Evolutionary conservation across 2,888 invertebrate genomes (phyloP).

Genomic region (Drosophila glabriapex): DNA sequence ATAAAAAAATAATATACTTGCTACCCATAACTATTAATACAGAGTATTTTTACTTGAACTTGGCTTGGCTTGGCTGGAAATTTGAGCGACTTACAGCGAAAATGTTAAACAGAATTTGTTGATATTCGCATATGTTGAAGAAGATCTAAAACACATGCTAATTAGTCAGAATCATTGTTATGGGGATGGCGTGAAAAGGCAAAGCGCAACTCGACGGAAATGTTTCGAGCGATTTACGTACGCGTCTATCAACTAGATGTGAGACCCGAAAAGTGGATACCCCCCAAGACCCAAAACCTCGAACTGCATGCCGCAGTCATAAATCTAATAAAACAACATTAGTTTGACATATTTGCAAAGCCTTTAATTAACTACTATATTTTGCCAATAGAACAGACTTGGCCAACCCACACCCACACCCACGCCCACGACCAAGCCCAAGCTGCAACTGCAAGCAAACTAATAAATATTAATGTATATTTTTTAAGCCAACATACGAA

Average conservation of each 20-base stretch:
- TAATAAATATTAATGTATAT: conserved; percentile 74
- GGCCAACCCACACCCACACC: conserved; percentile 50
- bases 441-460: conserved; percentile 29
- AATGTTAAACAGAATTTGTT: conserved; percentile 28
- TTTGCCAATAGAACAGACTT: conserved; percentile 53
- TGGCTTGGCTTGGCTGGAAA: not conserved
- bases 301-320: conserved; percentile 19
- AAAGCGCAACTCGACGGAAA: conserved; percentile 44
- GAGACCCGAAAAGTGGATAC: conserved; percentile 29
- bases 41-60: conserved; percentile 2
- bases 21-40: not conserved
- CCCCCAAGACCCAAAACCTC: not conserved
- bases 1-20: not conserved
- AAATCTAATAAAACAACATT: conserved; percentile 55
- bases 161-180: conserved; percentile 62
- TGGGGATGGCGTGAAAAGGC: conserved; percentile 57
- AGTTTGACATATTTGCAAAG: conserved; percentile 57
- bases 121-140: conserved; percentile 17
- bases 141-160: conserved; percentile 49
- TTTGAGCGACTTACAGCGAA: conserved; percentile 15
- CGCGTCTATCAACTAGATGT: conserved; percentile 41
- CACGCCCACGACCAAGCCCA: conserved; percentile 3
- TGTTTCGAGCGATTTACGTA: conserved; percentile 53
- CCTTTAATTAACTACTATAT: conserved; percentile 60
- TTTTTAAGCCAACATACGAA: conserved; percentile 48